phyloP scores from a whole-genome alignment of 1,140 invertebrate genomes.

The Zaprionus lachaisei region DNA sequence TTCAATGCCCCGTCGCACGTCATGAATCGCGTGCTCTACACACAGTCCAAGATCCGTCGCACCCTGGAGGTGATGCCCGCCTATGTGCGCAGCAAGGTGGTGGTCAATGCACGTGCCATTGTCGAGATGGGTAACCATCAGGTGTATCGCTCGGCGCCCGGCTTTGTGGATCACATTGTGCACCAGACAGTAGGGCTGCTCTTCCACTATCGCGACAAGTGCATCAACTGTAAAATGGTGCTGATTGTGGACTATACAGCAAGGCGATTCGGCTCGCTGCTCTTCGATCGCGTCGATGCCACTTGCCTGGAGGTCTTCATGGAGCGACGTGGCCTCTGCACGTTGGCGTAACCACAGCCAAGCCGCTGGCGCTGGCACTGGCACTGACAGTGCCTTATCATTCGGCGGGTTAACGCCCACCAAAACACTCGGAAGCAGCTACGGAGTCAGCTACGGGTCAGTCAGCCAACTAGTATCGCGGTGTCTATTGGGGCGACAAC shows the following conservation, averaged over 20 bases:
- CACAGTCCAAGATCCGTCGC: conserved; percentile 86
- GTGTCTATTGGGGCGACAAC: conserved; percentile 13
- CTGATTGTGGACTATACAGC: conserved; percentile 84
- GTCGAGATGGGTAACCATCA: conserved; percentile 88
- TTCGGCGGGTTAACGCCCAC: conserved; percentile 35
- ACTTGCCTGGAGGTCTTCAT: conserved; percentile 82
- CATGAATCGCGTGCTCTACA: conserved; percentile 83
- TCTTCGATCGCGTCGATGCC: conserved; percentile 84
- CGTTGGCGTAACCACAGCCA: conserved; percentile 55
- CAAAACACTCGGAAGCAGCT: conserved; percentile 12
- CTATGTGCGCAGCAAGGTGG: conserved; percentile 87
- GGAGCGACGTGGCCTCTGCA: conserved; percentile 65
- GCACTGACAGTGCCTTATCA: conserved; percentile 41
- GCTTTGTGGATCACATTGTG: conserved; percentile 65
- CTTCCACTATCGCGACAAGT: conserved; percentile 81
- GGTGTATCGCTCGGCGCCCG: conserved; percentile 85
- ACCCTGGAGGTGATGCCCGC: conserved; percentile 86
- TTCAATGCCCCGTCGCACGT: conserved; percentile 83
- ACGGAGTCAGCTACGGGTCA: not conserved
- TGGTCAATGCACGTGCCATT: conserved; percentile 86
- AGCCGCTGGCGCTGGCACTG: conserved; percentile 1
- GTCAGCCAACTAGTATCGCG: conserved; percentile 23
- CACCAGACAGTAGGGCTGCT: conserved; percentile 72
- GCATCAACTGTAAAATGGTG: conserved; percentile 85
- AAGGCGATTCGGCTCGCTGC: conserved; percentile 78